A percentile compares a stretch with the other conserved stretches of the same genome.
Conservation (phyloP, 1,140 invertebrate species). For the Drosophila takahashii region DNA sequence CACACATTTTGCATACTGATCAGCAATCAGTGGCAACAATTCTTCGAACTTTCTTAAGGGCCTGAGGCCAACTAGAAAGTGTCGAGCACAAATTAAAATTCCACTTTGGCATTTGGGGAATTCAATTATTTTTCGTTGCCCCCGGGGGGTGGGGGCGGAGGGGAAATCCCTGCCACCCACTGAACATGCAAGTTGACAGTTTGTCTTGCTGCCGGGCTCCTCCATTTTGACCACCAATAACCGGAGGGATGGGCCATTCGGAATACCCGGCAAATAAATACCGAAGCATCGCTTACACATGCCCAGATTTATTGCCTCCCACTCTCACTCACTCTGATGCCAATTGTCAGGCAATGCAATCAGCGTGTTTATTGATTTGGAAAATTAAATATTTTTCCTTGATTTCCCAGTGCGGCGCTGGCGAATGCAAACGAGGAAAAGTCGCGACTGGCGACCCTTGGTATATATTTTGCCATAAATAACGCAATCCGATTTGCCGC, state of each 20-base stretch:
- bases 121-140: conserved; percentile 77
- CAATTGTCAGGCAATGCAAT: conserved; percentile 78
- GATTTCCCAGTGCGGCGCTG: conserved; percentile 14
- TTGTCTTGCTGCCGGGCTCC: conserved; percentile 26
- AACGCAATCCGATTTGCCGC: conserved; percentile 57
- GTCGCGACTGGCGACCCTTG: conserved; percentile 33
- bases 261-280: conserved; percentile 25
- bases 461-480: conserved; percentile 62
- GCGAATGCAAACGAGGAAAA: conserved; percentile 37
- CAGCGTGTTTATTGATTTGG: conserved; percentile 82
- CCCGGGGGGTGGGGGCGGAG: neutral
- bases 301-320: conserved; percentile 70
- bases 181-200: conserved; percentile 69
- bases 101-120: conserved; percentile 81
- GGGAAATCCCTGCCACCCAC: conserved; percentile 1
- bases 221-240: conserved; percentile 61
- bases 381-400: conserved; percentile 82
- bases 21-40: conserved; percentile 68
- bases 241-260: conserved; percentile 24
- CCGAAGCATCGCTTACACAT: conserved; percentile 46
- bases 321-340: conserved; percentile 34
- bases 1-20: conserved; percentile 83
- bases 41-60: conserved; percentile 26
- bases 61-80: conserved; percentile 37
- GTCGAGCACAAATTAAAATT: conserved; percentile 77